Percentiles rank a stretch among this genome's conserved stretches.
These are phyloP conservation scores for Trichogramma evanescens DNA, from an alignment of 2,888 invertebrate species.

Conservation along the genomic window DNA sequence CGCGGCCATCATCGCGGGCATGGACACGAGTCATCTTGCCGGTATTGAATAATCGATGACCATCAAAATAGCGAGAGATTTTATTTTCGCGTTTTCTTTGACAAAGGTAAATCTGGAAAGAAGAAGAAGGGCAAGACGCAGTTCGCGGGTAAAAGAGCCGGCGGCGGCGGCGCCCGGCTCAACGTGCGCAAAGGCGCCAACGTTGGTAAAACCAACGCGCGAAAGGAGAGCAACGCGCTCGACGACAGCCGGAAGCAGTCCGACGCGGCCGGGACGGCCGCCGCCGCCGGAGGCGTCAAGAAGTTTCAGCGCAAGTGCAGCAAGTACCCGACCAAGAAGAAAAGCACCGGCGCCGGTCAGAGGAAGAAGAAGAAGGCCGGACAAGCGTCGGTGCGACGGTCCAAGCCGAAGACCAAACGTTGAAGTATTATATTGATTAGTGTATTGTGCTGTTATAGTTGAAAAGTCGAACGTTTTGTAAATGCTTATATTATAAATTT, in stretches of 20 bases:
- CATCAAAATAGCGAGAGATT: not conserved
- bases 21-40: constrained; percentile 24
- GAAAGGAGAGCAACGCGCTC: constrained; percentile 8
- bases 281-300: not conserved
- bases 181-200: constrained; percentile 6
- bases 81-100: too few relatives aligned
- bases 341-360: not conserved
- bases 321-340: constrained; percentile 13
- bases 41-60: not conserved
- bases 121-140: constrained; percentile 2
- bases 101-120: constrained; percentile 10
- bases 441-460: too few relatives aligned
- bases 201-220: not conserved
- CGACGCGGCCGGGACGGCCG: not conserved
- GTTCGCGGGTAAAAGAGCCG: not conserved
- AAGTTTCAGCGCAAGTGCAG: constrained; percentile 16
- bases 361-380: constrained; percentile 4
- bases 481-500: too few relatives aligned
- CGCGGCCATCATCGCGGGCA: constrained; percentile 42
- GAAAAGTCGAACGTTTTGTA: too few relatives aligned
- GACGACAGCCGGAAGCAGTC: not conserved
- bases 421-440: too few relatives aligned
- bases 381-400: not conserved
- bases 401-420: too few relatives aligned
- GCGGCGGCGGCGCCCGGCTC: constrained; percentile 6